These are phyloP conservation scores for Rhadinocentrus ornatus DNA, from an alignment of 2,797 vertebrate species.

Conservation along the genomic window DNA sequence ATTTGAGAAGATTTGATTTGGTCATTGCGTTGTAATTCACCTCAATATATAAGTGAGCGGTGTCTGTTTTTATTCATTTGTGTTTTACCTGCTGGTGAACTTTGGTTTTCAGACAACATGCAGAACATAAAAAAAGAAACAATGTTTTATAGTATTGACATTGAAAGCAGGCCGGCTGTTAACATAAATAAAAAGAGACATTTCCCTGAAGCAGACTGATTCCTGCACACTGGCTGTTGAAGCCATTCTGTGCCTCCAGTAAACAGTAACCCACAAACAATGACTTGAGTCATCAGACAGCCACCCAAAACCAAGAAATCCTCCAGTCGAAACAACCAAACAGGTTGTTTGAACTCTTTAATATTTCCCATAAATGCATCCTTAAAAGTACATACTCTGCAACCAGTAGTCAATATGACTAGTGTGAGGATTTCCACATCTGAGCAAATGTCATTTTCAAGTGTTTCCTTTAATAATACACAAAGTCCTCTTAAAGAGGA, in stretches of 20 bases:
- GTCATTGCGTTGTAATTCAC: slow-evolving; percentile 6
- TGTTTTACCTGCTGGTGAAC: slow-evolving; percentile 48
- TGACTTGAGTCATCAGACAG: slow-evolving; percentile 28
- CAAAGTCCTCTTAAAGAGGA: not conserved
- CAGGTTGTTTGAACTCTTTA: not conserved
- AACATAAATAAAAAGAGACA: slow-evolving; percentile 45
- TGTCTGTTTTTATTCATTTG: slow-evolving; percentile 28
- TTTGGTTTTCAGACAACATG: slow-evolving; percentile 24
- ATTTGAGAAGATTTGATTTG: not conserved
- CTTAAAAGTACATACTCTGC: no score
- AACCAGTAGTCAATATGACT: not conserved
- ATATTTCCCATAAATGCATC: not conserved
- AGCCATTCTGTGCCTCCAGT: slow-evolving; percentile 50
- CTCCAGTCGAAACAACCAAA: not conserved
- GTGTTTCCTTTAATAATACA: not conserved
- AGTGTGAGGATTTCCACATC: not conserved
- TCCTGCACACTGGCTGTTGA: slow-evolving; percentile 47
- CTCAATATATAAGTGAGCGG: slow-evolving; percentile 13
- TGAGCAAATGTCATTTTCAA: not conserved
- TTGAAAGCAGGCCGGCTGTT: slow-evolving; percentile 36
- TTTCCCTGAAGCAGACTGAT: slow-evolving; percentile 26
- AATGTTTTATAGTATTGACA: slow-evolving; percentile 42
- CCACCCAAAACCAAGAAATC: slow-evolving; percentile 20
- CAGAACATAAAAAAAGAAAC: slow-evolving; percentile 30
- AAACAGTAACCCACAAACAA: slow-evolving; percentile 35